phyloP scores from a whole-genome alignment of 2,888 invertebrate species.

The Nomada hirtipes region DNA sequence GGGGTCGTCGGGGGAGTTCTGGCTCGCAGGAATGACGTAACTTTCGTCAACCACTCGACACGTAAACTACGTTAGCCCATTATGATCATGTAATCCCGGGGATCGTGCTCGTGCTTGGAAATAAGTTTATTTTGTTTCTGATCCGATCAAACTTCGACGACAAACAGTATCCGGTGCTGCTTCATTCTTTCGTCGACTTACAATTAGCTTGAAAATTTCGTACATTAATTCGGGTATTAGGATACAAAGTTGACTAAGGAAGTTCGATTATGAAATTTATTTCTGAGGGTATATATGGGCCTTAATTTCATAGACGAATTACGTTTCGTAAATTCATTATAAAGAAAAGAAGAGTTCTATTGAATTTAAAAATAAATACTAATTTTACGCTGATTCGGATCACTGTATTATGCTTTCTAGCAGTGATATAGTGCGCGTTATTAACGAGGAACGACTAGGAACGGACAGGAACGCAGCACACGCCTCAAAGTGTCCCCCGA shows the following conservation, averaged over 20 bases:
- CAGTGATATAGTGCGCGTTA: too few relatives aligned
- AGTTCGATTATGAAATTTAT: neutral
- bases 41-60: conserved; percentile 36
- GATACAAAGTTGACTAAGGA: too few relatives aligned
- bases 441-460: neutral
- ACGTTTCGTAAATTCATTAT: too few relatives aligned
- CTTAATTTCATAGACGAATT: neutral
- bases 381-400: too few relatives aligned
- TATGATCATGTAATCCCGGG: conserved; percentile 23
- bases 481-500: neutral
- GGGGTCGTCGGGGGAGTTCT: neutral
- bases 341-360: too few relatives aligned
- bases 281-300: too few relatives aligned
- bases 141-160: neutral
- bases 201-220: too few relatives aligned
- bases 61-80: conserved; percentile 47
- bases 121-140: conserved; percentile 25
- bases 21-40: conserved; percentile 32
- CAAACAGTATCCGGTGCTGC: neutral
- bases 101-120: neutral
- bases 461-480: too few relatives aligned
- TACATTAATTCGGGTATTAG: too few relatives aligned
- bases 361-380: too few relatives aligned
- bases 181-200: too few relatives aligned
- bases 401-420: too few relatives aligned